Evolutionary conservation across 2,888 invertebrate genomes (phyloP).

Genomic region (Imbricaverruca yamaguchii): DNA sequence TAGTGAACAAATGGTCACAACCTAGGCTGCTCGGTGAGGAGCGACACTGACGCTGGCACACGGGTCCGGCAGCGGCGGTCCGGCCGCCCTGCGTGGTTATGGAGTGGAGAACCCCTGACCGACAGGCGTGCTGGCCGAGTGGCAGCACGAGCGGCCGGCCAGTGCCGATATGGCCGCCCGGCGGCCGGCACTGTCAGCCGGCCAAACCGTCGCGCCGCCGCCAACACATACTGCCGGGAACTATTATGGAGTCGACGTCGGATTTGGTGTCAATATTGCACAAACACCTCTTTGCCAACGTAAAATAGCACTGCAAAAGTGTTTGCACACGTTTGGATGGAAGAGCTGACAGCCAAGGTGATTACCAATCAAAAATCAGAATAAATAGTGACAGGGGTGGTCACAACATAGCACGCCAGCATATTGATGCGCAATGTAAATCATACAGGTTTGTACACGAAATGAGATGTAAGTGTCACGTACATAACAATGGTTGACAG

Average conservation of each 20-base stretch:
- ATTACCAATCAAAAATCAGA: neutral
- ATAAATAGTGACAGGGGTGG: neutral
- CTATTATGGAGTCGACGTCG: neutral
- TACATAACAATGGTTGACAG: constrained; percentile 5
- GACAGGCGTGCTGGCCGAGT: too few species aligned
- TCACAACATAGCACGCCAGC: neutral
- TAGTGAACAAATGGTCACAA: neutral
- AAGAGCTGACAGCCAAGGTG: neutral
- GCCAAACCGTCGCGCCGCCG: neutral
- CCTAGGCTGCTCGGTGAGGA: neutral
- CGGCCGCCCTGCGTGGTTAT: neutral
- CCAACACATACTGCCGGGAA: neutral
- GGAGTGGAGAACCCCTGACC: neutral
- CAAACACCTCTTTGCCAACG: constrained; percentile 21
- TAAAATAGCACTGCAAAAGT: constrained; percentile 20
- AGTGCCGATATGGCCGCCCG: neutral
- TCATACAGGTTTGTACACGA: constrained; percentile 20
- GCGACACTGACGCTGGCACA: neutral
- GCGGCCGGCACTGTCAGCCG: neutral
- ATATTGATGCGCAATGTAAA: constrained; percentile 5
- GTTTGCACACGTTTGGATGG: constrained; percentile 7
- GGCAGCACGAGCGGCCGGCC: neutral
- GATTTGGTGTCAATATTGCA: constrained; percentile 21
- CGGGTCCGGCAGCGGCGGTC: neutral
- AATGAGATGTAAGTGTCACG: constrained; percentile 19